phyloP scores from a whole-genome alignment of 2,888 invertebrate genomes.

The Eilema sororculum region DNA sequence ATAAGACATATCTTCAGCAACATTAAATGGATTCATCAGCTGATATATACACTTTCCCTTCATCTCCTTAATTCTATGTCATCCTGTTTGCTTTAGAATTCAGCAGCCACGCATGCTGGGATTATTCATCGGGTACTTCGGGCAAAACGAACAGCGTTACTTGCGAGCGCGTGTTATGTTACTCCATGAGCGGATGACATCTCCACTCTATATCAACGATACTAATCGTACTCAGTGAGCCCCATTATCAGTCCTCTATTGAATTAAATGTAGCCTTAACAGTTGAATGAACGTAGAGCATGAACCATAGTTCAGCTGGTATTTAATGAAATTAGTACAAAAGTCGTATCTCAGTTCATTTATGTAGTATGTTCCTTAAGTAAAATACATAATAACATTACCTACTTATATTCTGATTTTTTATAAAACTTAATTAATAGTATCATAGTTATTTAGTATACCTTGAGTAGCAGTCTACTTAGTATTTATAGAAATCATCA shows the following conservation, averaged over 20 bases:
- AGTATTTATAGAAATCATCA: neutral
- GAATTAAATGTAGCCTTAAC: neutral
- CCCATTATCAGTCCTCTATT: neutral
- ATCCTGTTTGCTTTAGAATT: conserved; percentile 77
- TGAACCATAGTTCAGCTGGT: neutral
- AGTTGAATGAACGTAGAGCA: neutral
- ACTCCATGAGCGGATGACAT: conserved; percentile 54
- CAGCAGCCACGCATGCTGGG: conserved; percentile 89
- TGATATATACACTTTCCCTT: conserved; percentile 11
- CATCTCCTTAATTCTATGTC: conserved; percentile 24
- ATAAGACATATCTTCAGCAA: neutral
- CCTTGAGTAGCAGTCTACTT: neutral
- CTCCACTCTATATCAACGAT: conserved; percentile 31
- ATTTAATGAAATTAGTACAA: neutral
- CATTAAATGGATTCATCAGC: too few species aligned
- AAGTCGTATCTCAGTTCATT: neutral
- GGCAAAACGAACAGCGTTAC: conserved; percentile 49
- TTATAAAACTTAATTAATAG: neutral
- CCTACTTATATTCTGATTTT: neutral
- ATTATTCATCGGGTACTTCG: conserved; percentile 86
- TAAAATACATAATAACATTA: too few species aligned
- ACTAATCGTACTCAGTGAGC: conserved; percentile 48
- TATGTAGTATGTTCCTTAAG: neutral
- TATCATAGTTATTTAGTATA: neutral
- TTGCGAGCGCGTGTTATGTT: conserved; percentile 57